Base-by-base conservation (phyloP, 2,113 vertebrate genomes). In the Gymnobelideus leadbeateri region DNA sequence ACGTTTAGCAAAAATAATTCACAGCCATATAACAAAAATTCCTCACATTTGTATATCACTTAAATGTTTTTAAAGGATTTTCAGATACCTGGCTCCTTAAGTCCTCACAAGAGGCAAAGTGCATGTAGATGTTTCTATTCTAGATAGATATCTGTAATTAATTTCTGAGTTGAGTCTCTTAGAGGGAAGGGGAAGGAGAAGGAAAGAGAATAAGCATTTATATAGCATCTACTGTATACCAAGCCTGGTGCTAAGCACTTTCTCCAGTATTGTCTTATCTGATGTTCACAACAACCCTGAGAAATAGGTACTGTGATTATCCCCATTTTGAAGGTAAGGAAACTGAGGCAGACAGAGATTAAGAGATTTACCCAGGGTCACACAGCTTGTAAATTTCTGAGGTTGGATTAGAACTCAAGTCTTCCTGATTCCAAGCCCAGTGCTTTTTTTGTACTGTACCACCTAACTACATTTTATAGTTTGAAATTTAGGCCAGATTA, bases 81-180 rank as follows among this genome's bases (percentile, higher is more conserved):
- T 77, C 68, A 77, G 11, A 37, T 19, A 77, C 5, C 4, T n/a
- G 6, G 37, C 14, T 77, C 37, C 19, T 77, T 77, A 14, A 77
- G 21, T 77, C 37, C 3, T n/a, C 68, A 77, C 37, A n/a, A 37
- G 24, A 77, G 16, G 6, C n/a, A 77, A 77, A 77, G 37, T n/a
- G 3, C 46, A 89, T 90, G 91, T 50, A 46, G 91, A 55, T 95
- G 90, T 94, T 95, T 93, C 50, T 19, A 16, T 89, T 3, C 8
- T 16, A 19, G 21, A 10, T 8, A 28, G 49, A 8, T 47, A 19
- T 91, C 12, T 31, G 26, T 68, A 37, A 43, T 84, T 84, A 43
- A 84, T 84, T 84, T 94, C 28, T 89, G 43, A 55, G 89, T 92
- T 90, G 37, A 89, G 23, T 50, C 51, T 92, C 57, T 37, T 14